Evolutionary conservation across 2,888 invertebrate species (phyloP).

Genomic region (Cosmia trapezina): DNA sequence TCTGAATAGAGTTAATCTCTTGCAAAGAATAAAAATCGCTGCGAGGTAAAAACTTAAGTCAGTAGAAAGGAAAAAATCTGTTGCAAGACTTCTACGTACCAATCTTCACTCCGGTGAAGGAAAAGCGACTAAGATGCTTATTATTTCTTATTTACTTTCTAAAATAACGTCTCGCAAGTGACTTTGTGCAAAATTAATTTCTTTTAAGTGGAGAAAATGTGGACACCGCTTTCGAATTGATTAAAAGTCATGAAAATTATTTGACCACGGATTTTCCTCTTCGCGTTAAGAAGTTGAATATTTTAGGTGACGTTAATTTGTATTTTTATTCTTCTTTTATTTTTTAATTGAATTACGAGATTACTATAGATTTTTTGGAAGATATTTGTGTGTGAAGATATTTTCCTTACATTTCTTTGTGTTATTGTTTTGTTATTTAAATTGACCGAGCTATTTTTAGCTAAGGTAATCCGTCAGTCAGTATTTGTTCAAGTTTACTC

Average conservation of each 20-base stretch:
- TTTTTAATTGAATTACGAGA: neutral
- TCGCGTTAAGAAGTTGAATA: neutral
- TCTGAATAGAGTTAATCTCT: slow-evolving; percentile 50
- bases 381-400: neutral
- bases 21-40: slow-evolving; percentile 46
- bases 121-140: slow-evolving; percentile 55
- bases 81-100: slow-evolving; percentile 36
- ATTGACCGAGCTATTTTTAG: neutral
- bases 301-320: slow-evolving; percentile 10
- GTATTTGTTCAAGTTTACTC: neutral
- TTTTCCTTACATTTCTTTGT: neutral
- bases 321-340: neutral
- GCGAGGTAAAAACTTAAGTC: slow-evolving; percentile 24
- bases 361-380: neutral
- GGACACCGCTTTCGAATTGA: slow-evolving; percentile 58
- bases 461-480: neutral
- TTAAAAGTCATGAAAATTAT: slow-evolving; percentile 51
- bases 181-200: slow-evolving; percentile 64
- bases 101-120: slow-evolving; percentile 47
- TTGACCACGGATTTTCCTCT: slow-evolving; percentile 37
- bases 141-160: slow-evolving; percentile 68
- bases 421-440: neutral
- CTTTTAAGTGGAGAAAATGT: slow-evolving; percentile 62
- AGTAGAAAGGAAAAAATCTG: slow-evolving; percentile 38
- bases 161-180: slow-evolving; percentile 57